phyloP scores from a whole-genome alignment of 2,888 invertebrate genomes.

The Dicycla oo region DNA sequence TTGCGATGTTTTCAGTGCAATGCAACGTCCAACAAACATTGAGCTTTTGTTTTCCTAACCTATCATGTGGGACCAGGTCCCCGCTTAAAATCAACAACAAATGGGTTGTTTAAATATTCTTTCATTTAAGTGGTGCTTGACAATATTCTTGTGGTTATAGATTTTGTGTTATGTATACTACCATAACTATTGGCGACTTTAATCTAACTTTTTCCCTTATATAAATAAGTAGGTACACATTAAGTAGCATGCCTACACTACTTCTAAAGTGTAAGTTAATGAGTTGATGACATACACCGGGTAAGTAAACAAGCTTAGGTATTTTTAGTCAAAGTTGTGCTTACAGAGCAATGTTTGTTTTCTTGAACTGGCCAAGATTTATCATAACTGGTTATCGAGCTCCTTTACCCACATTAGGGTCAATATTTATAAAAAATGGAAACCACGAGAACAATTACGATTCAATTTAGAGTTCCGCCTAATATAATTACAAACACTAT shows the following conservation, averaged over 20 bases:
- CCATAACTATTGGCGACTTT: neutral
- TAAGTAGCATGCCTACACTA: slow-evolving; percentile 37
- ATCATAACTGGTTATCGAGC: slow-evolving; percentile 43
- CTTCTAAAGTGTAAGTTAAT: slow-evolving; percentile 34
- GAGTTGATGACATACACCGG: slow-evolving; percentile 39
- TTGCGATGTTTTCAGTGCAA: neutral
- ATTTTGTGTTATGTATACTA: neutral
- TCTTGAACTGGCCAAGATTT: slow-evolving; percentile 49
- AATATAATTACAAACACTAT: slow-evolving; percentile 50
- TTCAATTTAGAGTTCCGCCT: slow-evolving; percentile 18
- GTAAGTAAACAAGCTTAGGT: slow-evolving; percentile 37
- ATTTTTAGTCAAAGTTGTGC: slow-evolving; percentile 44
- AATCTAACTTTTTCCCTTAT: slow-evolving; percentile 14
- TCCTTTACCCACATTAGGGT: slow-evolving; percentile 28
- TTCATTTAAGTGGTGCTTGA: neutral
- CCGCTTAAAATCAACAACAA: neutral
- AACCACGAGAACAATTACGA: slow-evolving; percentile 14
- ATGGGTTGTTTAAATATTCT: neutral
- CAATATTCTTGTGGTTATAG: neutral
- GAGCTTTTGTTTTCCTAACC: neutral
- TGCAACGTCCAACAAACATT: neutral
- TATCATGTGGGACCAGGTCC: neutral
- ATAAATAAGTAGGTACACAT: slow-evolving; percentile 16
- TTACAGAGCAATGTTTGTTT: slow-evolving; percentile 51
- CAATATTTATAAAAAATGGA: slow-evolving; percentile 44